Evolutionary conservation across 2,888 invertebrate species (phyloP), one percentile per base, ranked within the genome.

Genomic region (Penaeus monodon): DNA sequence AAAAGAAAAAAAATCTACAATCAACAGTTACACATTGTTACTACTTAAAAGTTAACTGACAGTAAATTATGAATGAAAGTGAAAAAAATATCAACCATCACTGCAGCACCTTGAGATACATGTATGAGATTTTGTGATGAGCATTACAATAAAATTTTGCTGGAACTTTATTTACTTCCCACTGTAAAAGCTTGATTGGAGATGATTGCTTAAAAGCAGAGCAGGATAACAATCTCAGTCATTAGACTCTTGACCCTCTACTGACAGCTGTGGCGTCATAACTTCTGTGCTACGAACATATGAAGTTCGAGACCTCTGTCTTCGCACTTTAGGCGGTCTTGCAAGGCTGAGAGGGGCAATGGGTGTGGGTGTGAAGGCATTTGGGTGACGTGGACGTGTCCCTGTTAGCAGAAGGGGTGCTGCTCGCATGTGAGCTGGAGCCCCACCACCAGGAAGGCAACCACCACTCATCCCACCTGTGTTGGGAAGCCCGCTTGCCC

Each of bases 401-500:
- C 86, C 86, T 70, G 86, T 76, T 44, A 87, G 79, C 70, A 87
- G 70, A 24, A 87, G 83, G 73, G 86, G 86, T 24, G 83, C 83
- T 64, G 86, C 83, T 76, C 86, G 78, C 49, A 87, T 70, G 65
- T 83, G 86, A 27, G 79, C 83, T 83, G 86, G 83, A 68, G 86
- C 83, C 65, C 86, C 79, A 66, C 86, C 83, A 79, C 86, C 79
- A 70, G 86, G 77, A 64, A 87, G 77, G 83, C 79, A 79, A 29
- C 83, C 83, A 70, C 83, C 86, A 87, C 86, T 83, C 83, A 87
- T 78, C 44, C 86, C 86, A 87, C 86, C 83, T 87, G 86, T 82
- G 82, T 83, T 87, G 86, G 83, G 86, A 87, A 87, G 83, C 86
- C 86, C 86, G 66, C 83, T 87, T 87, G 86, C 79, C 57, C 86